These are phyloP conservation scores for Paguma larvata DNA, from an alignment of 2,797 vertebrate genomes.

Conservation along the genomic window DNA sequence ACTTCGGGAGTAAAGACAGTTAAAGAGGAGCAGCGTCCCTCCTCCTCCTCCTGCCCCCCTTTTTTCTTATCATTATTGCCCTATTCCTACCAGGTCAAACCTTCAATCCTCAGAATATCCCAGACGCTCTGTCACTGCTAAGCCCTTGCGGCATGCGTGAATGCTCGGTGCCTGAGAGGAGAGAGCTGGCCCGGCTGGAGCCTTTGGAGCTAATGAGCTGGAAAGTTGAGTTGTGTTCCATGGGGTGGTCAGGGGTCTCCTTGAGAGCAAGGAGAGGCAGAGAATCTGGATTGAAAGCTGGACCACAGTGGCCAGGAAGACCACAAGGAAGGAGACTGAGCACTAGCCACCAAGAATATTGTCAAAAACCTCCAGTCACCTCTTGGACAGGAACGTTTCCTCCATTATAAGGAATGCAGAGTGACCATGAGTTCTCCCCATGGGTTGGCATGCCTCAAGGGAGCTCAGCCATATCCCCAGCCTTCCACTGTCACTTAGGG, in stretches of 20 bases:
- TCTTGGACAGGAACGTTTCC: neutral
- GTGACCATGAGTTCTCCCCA: neutral
- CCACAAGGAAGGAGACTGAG: neutral
- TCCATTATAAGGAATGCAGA: neutral
- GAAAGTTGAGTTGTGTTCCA: neutral
- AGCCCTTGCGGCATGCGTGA: neutral
- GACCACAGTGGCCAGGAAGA: neutral
- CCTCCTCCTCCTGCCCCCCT: neutral
- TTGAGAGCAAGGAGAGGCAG: neutral
- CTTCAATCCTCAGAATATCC: neutral
- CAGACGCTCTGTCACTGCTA: neutral
- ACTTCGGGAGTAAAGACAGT: neutral
- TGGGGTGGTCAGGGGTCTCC: neutral
- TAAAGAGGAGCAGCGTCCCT: neutral
- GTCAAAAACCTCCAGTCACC: neutral
- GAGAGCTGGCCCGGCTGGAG: neutral
- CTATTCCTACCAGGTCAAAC: neutral
- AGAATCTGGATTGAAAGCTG: neutral
- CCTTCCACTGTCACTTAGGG: neutral
- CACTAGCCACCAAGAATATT: neutral
- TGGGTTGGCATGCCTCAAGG: neutral
- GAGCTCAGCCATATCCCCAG: neutral
- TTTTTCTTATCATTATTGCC: neutral
- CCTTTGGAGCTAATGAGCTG: neutral
- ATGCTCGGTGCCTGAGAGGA: neutral